phyloP scores from a whole-genome alignment of 1,140 invertebrate genomes.

The Drosophila pruinosa region DNA sequence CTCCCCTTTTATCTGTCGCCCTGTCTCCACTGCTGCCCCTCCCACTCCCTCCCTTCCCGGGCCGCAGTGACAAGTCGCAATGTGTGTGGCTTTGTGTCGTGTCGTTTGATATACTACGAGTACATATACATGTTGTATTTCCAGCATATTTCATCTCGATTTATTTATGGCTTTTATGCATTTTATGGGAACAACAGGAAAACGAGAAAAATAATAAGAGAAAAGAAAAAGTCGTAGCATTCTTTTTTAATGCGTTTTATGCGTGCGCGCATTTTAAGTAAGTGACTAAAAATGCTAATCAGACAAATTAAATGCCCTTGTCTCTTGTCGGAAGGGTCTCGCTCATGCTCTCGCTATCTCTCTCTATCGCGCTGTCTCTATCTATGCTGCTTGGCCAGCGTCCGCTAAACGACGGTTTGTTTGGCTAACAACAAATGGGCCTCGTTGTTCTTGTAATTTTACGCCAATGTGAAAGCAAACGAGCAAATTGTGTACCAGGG shows the following conservation, averaged over 20 bases:
- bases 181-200: slow-evolving; percentile 11
- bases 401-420: slow-evolving; percentile 60
- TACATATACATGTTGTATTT: slow-evolving; percentile 29
- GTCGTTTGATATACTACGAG: slow-evolving; percentile 10
- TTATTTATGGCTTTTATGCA: slow-evolving; percentile 29
- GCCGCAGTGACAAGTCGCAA: not conserved
- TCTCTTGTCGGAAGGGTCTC: not conserved
- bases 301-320: slow-evolving; percentile 75
- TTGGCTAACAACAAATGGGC: slow-evolving; percentile 41
- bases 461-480: slow-evolving; percentile 52
- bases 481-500: slow-evolving; percentile 8
- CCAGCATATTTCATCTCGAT: slow-evolving; percentile 46
- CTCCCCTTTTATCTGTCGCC: not conserved
- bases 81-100: slow-evolving; percentile 29
- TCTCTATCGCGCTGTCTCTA: not conserved
- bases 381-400: slow-evolving; percentile 12
- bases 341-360: not conserved
- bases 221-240: slow-evolving; percentile 5
- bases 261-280: slow-evolving; percentile 71
- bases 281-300: slow-evolving; percentile 78
- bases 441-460: slow-evolving; percentile 43
- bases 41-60: no score
- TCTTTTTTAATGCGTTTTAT: slow-evolving; percentile 76
- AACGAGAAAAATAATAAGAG: not conserved
- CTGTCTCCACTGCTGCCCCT: not conserved